Conservation (phyloP, 2,888 invertebrate species). For the Archaeoteleia sp. region DNA sequence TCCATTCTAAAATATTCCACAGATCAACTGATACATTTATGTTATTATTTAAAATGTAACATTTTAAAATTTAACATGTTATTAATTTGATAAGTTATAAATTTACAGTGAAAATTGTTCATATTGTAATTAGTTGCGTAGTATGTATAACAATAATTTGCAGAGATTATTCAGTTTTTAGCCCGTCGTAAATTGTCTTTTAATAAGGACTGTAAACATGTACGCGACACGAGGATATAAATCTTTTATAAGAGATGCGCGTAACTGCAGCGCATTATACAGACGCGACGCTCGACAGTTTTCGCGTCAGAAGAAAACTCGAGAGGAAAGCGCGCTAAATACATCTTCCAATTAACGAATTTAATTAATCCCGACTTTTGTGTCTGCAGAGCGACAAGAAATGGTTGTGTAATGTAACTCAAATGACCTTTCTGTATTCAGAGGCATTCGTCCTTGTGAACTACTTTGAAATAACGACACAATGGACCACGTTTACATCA, state of each 20-base stretch:
- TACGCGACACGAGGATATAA: slow-evolving; percentile 13
- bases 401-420: slow-evolving; percentile 67
- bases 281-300: slow-evolving; percentile 31
- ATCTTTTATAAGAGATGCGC: slow-evolving; percentile 30
- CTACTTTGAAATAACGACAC: slow-evolving; percentile 11
- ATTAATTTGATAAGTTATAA: too few species aligned
- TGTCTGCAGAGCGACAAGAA: slow-evolving; percentile 63
- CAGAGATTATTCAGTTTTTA: slow-evolving; percentile 12
- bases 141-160: too few species aligned
- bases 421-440: slow-evolving; percentile 55
- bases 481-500: background rate
- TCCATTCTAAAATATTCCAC: too few species aligned
- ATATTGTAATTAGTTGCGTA: too few species aligned
- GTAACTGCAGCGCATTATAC: slow-evolving; percentile 27
- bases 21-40: too few species aligned
- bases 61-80: too few species aligned
- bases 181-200: slow-evolving; percentile 20
- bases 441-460: slow-evolving; percentile 5
- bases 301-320: slow-evolving; percentile 34
- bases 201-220: slow-evolving; percentile 26
- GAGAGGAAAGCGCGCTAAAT: slow-evolving; percentile 61
- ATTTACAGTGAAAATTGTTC: too few species aligned
- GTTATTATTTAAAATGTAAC: too few species aligned
- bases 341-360: slow-evolving; percentile 73
- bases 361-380: slow-evolving; percentile 71